phyloP scores from a whole-genome alignment of 2,888 invertebrate genomes.

The Cosmia trapezina region DNA sequence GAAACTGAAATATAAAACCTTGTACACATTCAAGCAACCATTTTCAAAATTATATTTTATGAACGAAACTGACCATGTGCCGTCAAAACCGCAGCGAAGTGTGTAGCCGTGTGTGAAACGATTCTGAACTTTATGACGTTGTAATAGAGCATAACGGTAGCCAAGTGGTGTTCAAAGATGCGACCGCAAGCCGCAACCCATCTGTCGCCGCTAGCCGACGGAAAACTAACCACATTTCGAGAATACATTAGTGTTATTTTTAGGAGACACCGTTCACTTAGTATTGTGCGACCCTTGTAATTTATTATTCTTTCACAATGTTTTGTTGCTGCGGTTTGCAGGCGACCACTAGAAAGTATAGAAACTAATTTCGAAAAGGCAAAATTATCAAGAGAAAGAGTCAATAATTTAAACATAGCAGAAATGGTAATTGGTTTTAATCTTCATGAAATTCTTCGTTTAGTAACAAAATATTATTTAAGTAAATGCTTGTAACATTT shows the following conservation, averaged over 20 bases:
- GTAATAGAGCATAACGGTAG: slow-evolving; percentile 58
- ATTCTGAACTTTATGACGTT: slow-evolving; percentile 57
- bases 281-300: slow-evolving; percentile 23
- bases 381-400: slow-evolving; percentile 8
- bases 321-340: slow-evolving; percentile 33
- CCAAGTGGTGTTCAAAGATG: slow-evolving; percentile 50
- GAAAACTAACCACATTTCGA: slow-evolving; percentile 79
- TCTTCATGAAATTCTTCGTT: not conserved
- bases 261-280: slow-evolving; percentile 39
- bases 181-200: slow-evolving; percentile 79
- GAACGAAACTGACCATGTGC: slow-evolving; percentile 63
- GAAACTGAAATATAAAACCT: slow-evolving; percentile 15
- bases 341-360: slow-evolving; percentile 13
- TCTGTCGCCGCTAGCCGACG: slow-evolving; percentile 79
- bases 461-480: not conserved
- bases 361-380: slow-evolving; percentile 9
- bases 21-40: slow-evolving; percentile 19
- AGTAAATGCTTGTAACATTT: not conserved
- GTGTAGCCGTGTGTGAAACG: slow-evolving; percentile 38
- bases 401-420: not conserved
- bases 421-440: slow-evolving; percentile 13
- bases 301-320: slow-evolving; percentile 43
- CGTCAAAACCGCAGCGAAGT: slow-evolving; percentile 46
- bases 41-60: slow-evolving; percentile 48
- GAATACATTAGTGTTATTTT: slow-evolving; percentile 72